Conservation (phyloP, 1,140 invertebrate genomes). For the Notospermus geniculatus region DNA sequence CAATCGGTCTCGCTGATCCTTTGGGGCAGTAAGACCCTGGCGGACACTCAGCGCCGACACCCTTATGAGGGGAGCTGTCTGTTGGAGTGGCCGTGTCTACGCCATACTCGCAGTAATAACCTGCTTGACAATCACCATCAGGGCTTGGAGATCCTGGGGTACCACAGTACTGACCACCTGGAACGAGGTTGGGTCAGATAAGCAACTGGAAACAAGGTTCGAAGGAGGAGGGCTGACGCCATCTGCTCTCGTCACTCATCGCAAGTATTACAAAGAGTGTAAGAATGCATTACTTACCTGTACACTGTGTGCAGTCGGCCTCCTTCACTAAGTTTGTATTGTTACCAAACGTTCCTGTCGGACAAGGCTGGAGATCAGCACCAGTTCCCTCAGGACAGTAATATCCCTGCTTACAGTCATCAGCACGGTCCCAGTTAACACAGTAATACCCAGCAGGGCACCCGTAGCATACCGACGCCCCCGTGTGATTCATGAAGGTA, state of each 20-base stretch:
- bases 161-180: constrained; percentile 45
- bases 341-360: constrained; percentile 46
- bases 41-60: constrained; percentile 41
- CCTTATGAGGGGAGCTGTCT: constrained; percentile 28
- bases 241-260: too few species aligned
- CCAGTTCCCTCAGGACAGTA: constrained; percentile 52
- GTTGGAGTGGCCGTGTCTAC: constrained; percentile 46
- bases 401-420: constrained; percentile 44
- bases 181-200: too few species aligned
- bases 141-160: constrained; percentile 39
- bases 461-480: constrained; percentile 36
- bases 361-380: constrained; percentile 44
- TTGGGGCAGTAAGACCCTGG: constrained; percentile 44
- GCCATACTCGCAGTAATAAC: constrained; percentile 50
- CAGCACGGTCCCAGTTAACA: constrained; percentile 46
- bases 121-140: constrained; percentile 39
- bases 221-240: too few species aligned
- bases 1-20: constrained; percentile 32
- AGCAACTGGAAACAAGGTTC: background rate
- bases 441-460: constrained; percentile 45
- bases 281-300: constrained; percentile 31
- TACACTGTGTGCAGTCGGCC: constrained; percentile 45
- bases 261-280: too few species aligned
- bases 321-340: constrained; percentile 36
- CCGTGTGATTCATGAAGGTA: constrained; percentile 49